These are phyloP conservation scores for Hirudo medicinalis DNA, from an alignment of 1,140 invertebrate genomes.

Conservation along the genomic window DNA sequence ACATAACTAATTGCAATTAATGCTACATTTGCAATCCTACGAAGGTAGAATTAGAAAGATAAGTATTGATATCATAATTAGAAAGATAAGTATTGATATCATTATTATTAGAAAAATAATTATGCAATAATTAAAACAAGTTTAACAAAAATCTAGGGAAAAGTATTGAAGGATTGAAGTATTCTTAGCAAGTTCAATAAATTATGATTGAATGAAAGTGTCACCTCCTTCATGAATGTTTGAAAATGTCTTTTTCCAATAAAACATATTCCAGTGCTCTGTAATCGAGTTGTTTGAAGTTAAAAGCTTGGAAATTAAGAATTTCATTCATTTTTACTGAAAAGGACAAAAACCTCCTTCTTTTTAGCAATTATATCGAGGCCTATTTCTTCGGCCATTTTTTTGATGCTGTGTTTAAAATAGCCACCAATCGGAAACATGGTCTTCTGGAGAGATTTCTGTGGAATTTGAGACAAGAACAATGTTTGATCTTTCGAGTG, in stretches of 20 bases:
- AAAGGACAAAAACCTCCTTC: constrained; percentile 50
- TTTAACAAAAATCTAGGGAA: not conserved
- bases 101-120: too few relatives aligned
- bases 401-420: constrained; percentile 62
- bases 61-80: not conserved
- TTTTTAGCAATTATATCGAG: constrained; percentile 63
- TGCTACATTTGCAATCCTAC: not conserved
- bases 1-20: not conserved
- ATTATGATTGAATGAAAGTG: not conserved
- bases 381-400: constrained; percentile 58
- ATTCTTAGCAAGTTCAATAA: not conserved
- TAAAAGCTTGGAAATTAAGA: too few relatives aligned
- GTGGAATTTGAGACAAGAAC: constrained; percentile 72
- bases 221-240: constrained; percentile 50
- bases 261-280: constrained; percentile 90
- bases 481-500: constrained; percentile 83
- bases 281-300: constrained; percentile 26
- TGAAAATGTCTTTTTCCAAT: constrained; percentile 58
- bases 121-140: not conserved
- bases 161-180: not conserved
- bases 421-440: constrained; percentile 80
- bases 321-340: too few relatives aligned
- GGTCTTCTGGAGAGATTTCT: constrained; percentile 58
- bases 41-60: too few relatives aligned
- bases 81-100: not conserved